Evolutionary conservation across 2,888 invertebrate genomes (phyloP), one percentile per base, ranked within the genome.

Genomic region (Lucinisca nassula): DNA sequence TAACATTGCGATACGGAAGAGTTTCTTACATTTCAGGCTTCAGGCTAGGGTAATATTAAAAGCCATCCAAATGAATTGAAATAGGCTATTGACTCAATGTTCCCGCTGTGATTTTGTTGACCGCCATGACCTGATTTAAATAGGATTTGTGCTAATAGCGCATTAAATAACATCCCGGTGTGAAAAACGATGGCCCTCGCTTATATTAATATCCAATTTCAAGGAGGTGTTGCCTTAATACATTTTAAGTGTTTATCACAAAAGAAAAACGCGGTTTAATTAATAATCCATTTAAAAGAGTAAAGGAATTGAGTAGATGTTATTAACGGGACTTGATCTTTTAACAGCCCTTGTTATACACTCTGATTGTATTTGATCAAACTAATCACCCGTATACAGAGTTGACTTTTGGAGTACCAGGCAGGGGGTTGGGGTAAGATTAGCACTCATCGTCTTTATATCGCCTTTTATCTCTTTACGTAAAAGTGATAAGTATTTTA

Each of bases 181-280:
- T 40, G 51, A 77, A 76, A 76, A 75, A 67, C 75, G 35, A 79
- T 37, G 75, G 12, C n/a, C 58, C n/a, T 2, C 70, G 67, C 78
- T 67, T 79, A 82, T 79, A 86, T 86, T 86, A 86, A 86, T 86
- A 86, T 79, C 86, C 80, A 86, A 83, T 86, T 82, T 80, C 82
- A 45, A 70, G 82, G 79, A 72, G 77, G 82, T 72, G 82, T 51
- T 37, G 49, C 81, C 73, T 74, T 58, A 81, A 81, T 72, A 55
- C 55, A 58, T 37, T 58, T 58, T 32, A 58, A 58, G 73, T 40
- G 45, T 40, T 55, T 74, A 38, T 27, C 12, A 61, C 61, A 72
- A 86, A 82, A 86, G 79, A 27, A 82, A 79, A 83, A 82, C 70
- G 78, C 72, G 72, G 55, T 86, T 86, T 79, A 76, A 76, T 79